These are phyloP conservation scores for Morpho helenor DNA, from an alignment of 2,888 invertebrate species.

Conservation along the genomic window DNA sequence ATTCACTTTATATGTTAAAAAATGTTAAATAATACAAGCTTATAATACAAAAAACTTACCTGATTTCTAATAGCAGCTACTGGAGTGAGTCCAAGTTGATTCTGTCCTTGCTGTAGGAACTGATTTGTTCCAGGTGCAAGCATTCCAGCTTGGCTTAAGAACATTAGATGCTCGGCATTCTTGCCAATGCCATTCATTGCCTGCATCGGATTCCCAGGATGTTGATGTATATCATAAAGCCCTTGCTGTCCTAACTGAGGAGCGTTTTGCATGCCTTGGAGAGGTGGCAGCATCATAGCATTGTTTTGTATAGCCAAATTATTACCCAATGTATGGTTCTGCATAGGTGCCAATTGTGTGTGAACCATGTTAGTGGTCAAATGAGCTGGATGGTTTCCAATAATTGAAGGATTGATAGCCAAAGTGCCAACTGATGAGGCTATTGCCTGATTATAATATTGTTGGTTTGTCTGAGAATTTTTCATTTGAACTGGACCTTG, in stretches of 20 bases:
- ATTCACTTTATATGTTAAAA: neutral
- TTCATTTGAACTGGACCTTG: slow-evolving; percentile 74
- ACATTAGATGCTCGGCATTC: slow-evolving; percentile 73
- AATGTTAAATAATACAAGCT: neutral
- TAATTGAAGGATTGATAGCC: slow-evolving; percentile 71
- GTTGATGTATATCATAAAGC: slow-evolving; percentile 71
- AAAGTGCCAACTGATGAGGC: slow-evolving; percentile 69
- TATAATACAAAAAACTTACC: slow-evolving; percentile 43
- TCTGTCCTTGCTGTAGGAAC: slow-evolving; percentile 81
- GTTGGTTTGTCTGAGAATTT: slow-evolving; percentile 73
- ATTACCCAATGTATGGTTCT: slow-evolving; percentile 68
- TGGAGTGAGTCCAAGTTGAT: slow-evolving; percentile 74
- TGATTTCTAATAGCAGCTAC: slow-evolving; percentile 71
- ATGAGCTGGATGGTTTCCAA: slow-evolving; percentile 70
- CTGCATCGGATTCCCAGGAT: slow-evolving; percentile 69
- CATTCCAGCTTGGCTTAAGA: slow-evolving; percentile 74
- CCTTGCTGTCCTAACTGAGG: slow-evolving; percentile 74
- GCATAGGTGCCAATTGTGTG: slow-evolving; percentile 74
- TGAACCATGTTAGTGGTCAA: slow-evolving; percentile 74
- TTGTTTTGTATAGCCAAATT: slow-evolving; percentile 65
- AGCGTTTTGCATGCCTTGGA: slow-evolving; percentile 73
- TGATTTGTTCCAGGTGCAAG: slow-evolving; percentile 81
- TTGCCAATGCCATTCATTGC: slow-evolving; percentile 75
- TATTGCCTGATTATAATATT: slow-evolving; percentile 69
- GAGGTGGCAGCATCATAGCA: slow-evolving; percentile 72